Evolutionary conservation across 2,797 vertebrate species (phyloP).

Genomic region (Taenioides sp.): DNA sequence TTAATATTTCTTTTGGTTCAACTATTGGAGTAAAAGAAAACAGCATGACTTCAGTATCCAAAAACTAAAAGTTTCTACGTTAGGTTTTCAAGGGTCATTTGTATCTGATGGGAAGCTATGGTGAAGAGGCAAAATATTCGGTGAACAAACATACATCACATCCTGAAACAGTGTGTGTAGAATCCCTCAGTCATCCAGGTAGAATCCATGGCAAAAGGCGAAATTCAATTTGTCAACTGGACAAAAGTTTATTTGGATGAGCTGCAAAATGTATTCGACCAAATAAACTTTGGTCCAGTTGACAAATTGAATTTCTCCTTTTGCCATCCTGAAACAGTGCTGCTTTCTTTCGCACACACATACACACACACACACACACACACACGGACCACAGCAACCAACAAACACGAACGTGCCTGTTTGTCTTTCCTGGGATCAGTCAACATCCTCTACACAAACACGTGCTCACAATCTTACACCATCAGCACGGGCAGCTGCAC

Average conservation of each 20-base stretch:
- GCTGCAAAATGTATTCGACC: too few species aligned
- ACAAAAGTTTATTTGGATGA: too few species aligned
- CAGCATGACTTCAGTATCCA: neutral
- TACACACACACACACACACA: conserved; percentile 29
- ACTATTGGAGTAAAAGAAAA: neutral
- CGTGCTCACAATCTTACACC: conserved; percentile 78
- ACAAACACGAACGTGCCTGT: conserved; percentile 74
- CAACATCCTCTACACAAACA: conserved; percentile 84
- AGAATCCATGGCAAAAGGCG: too few species aligned
- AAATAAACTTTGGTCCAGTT: too few species aligned
- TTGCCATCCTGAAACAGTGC: conserved; percentile 57
- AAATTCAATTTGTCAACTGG: too few species aligned
- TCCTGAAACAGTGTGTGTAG: conserved; percentile 52
- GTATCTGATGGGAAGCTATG: conserved; percentile 47
- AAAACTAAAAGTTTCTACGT: neutral
- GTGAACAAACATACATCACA: conserved; percentile 56
- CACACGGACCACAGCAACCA: conserved; percentile 43
- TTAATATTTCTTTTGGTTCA: too few species aligned
- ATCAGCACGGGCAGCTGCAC: conserved; percentile 72
- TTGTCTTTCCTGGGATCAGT: conserved; percentile 83
- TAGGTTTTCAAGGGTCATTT: neutral
- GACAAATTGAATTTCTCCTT: too few species aligned
- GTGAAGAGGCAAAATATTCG: conserved; percentile 61
- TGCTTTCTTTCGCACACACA: conserved; percentile 23
- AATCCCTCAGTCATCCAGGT: too few species aligned